Base-by-base conservation (phyloP, 2,797 vertebrate species). In the Pseudomugil tenellus region DNA sequence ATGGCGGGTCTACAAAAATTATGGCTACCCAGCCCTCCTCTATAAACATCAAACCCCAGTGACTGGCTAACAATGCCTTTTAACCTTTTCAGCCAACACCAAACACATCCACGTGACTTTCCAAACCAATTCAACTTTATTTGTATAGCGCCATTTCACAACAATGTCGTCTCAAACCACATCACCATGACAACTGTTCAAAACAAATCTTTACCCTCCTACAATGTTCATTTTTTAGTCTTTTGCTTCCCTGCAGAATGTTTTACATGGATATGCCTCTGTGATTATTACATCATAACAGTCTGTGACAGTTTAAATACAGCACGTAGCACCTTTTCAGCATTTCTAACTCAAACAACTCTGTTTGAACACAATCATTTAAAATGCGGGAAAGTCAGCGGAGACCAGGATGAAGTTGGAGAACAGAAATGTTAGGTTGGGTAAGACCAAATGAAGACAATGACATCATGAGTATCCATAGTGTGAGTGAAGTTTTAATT, bases 251-350 rank as follows among this genome's bases (percentile, higher is more conserved):
- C 14, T 60, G 19, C 41, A 77, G 49, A 67, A 34, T 52, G 19
- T 46, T 6, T 48, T 23, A 2, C 55, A 16, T 59, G 61, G 63
- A 35, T 59, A 32, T n/a, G 39, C 19, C 17, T 19, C 39, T 43
- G 6, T 10, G 72, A 76, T 63, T 37, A 17, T 67, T 79, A 69
- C 63, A 49, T 58, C 39, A 82, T 5, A n/a, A n/a, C n/a, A n/a
- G n/a, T n/a, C n/a, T n/a, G n/a, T n/a, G n/a, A 26, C 9, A 32
- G 61, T 14, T 61, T 12, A 25, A 35, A 25, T 25, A 37, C 32
- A 59, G 51, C 8, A 25, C 8, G 63, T 41, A n/a, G 46, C 9
- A 14, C 35, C 3, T 34, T 39, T 53, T 63, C 10, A 49, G 6
- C 1, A 37, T 26, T 66, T 6, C 0, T 5, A 21, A 31, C 13